Evolutionary conservation across 2,888 invertebrate genomes (phyloP).

Genomic region (Zootermopsis nevadensis): DNA sequence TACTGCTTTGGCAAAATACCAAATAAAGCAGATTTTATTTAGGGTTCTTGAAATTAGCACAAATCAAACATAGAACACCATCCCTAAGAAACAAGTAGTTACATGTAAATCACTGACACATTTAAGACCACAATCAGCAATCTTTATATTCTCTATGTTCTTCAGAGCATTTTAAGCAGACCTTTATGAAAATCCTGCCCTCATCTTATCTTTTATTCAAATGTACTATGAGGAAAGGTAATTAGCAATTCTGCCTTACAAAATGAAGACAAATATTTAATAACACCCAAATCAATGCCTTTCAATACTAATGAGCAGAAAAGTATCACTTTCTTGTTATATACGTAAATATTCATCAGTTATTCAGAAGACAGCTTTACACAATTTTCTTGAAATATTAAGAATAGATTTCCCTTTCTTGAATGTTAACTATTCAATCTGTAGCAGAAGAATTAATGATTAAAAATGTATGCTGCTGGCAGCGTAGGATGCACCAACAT

Average conservation of each 20-base stretch:
- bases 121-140: not conserved
- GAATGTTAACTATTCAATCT: not conserved
- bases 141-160: not conserved
- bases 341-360: not conserved
- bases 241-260: not conserved
- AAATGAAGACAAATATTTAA: not conserved
- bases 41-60: conserved; percentile 1
- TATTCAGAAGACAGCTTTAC: not conserved
- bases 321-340: not conserved
- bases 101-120: conserved; percentile 9
- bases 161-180: not conserved
- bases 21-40: conserved; percentile 3
- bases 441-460: not conserved
- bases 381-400: not conserved
- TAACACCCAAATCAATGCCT: not conserved
- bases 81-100: conserved; percentile 29
- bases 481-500: not conserved
- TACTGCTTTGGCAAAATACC: conserved; percentile 24
- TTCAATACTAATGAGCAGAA: not conserved
- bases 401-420: not conserved
- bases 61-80: not conserved
- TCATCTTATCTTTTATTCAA: not conserved
- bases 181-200: not conserved
- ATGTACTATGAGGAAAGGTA: not conserved
- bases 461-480: not conserved